Evolutionary conservation across 2,888 invertebrate genomes (phyloP).

Genomic region (Doris montereyensis): DNA sequence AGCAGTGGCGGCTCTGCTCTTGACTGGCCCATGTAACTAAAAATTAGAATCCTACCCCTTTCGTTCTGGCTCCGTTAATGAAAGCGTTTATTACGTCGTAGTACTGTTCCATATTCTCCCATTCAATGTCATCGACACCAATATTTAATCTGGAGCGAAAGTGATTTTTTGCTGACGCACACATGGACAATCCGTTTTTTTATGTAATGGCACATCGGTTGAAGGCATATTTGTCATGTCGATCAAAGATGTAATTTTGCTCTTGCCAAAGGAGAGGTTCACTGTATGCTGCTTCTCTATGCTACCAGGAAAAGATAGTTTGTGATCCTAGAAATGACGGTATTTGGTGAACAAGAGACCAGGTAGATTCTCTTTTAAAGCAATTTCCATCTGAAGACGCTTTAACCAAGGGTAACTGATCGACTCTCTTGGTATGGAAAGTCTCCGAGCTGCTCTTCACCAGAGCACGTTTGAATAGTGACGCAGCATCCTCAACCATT

Average conservation of each 20-base stretch:
- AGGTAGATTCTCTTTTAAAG: constrained; percentile 3
- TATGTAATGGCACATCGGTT: constrained; percentile 47
- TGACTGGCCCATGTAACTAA: constrained; percentile 63
- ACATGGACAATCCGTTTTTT: constrained; percentile 61
- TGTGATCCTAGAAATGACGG: constrained; percentile 49
- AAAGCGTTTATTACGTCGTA: constrained; percentile 66
- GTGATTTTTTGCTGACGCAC: constrained; percentile 60
- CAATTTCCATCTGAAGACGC: constrained; percentile 39
- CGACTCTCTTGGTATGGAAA: neutral
- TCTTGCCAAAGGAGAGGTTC: constrained; percentile 71
- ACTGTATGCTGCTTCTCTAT: constrained; percentile 73
- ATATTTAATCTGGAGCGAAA: constrained; percentile 76
- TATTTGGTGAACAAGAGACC: neutral
- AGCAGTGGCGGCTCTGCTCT: constrained; percentile 60
- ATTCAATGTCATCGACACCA: constrained; percentile 78
- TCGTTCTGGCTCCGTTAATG: constrained; percentile 62
- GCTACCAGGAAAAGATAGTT: constrained; percentile 72
- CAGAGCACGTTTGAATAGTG: constrained; percentile 22
- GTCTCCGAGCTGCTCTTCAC: constrained; percentile 46
- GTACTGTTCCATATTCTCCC: constrained; percentile 67
- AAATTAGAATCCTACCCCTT: constrained; percentile 60
- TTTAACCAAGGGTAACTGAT: constrained; percentile 15
- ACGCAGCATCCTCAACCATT: no score
- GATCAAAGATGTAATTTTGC: constrained; percentile 73
- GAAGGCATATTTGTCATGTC: constrained; percentile 70